These are phyloP conservation scores for Orycteropus afer DNA, from an alignment of 2,113 vertebrate species.

Conservation along the genomic window DNA sequence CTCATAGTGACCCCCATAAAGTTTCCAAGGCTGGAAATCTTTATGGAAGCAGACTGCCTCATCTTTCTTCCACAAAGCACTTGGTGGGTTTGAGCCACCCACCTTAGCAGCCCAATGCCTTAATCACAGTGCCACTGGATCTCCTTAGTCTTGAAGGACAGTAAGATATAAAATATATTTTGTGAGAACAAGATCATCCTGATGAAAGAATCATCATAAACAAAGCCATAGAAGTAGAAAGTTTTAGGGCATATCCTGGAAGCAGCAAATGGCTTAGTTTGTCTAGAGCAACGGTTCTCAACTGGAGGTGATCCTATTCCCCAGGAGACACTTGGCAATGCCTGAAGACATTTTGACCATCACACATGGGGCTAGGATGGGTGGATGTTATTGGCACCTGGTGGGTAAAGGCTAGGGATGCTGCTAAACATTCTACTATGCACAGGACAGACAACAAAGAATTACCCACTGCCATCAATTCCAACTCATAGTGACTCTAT, in stretches of 20 bases:
- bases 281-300: conserved; percentile 3
- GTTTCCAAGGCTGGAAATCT: too few relatives aligned
- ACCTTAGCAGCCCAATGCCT: too few relatives aligned
- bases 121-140: too few relatives aligned
- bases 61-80: too few relatives aligned
- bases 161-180: neutral
- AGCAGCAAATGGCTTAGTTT: neutral
- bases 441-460: neutral
- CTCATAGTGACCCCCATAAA: too few relatives aligned
- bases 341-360: neutral
- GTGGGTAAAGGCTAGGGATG: neutral
- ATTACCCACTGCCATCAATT: neutral
- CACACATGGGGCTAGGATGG: neutral
- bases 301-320: neutral
- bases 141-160: conserved; percentile 42
- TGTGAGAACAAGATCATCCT: conserved; percentile 26
- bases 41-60: too few relatives aligned
- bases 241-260: neutral
- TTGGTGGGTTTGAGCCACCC: too few relatives aligned
- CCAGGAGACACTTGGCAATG: neutral
- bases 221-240: conserved; percentile 19
- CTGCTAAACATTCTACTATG: neutral
- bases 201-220: neutral
- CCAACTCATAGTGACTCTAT: neutral
- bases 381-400: neutral